Evolutionary conservation across 2,888 invertebrate genomes (phyloP), one percentile per base, ranked within the genome.

Genomic region (Morpho helenor): DNA sequence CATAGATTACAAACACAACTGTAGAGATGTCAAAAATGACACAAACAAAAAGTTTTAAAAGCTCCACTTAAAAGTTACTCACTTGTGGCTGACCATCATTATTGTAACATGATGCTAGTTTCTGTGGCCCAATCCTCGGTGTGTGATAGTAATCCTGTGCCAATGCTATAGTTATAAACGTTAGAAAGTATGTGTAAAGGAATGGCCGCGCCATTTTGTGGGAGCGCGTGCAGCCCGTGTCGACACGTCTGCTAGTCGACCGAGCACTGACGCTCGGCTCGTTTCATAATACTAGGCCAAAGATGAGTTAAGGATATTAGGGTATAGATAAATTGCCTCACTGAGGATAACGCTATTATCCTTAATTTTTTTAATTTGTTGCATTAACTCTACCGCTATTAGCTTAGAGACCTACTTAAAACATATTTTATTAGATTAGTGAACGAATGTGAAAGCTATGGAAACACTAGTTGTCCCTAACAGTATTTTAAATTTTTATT

Each of bases 251-350:
- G 80, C 81, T 77, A 76, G 82, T 77, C 82, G 80, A 78, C 76
- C 80, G 77, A 78, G 79, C 82, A 88, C 89, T 88, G 84, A 76
- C 79, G 77, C 77, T 72, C 66, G 65, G 57, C 66, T 68, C 73
- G 79, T 86, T 87, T 87, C 87, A 85, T 86, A 87, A 87, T 82
- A 82, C 76, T 70, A 65, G 63, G 76, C 61, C 86, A 87, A 68
- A 87, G 87, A 87, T 61, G 65, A 50, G 48, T 55, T 16, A 57
- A 53, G 48, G 56, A 58, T 50, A 56, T 57, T 56, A 49, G 44
- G 31, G 46, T 41, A 10, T 48, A 50, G n/a, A 50, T 50, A 51
- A 47, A 39, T 54, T 65, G 67, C 56, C 67, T 64, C 64, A 23
- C 55, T 22, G 64, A 64, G 66, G 56, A 8, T 43, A 22, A 42